Evolutionary conservation across 2,113 vertebrate species (phyloP), one percentile per base, ranked within the genome.

Genomic region (Corvus hawaiiensis): DNA sequence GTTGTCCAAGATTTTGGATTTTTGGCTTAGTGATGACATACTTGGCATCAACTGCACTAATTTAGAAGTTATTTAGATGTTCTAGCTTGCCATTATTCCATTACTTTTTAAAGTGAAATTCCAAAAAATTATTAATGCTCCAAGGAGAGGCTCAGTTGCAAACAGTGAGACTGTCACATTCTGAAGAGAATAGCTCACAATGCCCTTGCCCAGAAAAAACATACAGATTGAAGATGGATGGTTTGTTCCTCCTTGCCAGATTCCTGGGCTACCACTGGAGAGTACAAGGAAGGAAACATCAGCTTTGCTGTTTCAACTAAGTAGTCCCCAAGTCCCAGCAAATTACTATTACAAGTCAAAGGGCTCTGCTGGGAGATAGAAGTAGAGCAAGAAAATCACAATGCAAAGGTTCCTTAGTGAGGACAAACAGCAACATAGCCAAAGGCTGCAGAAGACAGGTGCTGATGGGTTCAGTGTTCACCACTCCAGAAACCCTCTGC

Each of bases 61-160:
- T 96, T 96, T 87, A 90, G 80, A 89, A 94, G 51, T 87, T 72
- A 88, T 86, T 94, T 95, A 61, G 61, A 89, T 72, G 28, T 44
- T 94, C 48, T 64, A 72, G 52, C 28, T 86, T 90, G 49, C 76
- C 83, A 97, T 96, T 93, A 94, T 84, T 95, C 62, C 49, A 75
- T 96, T 95, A 61, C 51, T 88, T 94, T 90, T 88, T 52, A 26
- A 95, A 95, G 44, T 41, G 16, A 90, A 81, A 75, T 89, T 35
- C 23, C 20, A 43, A 84, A 78, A 61, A 95, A 61, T 35, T 75
- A 78, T 49, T 90, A 87, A 52, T 72, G 44, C 58, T 90, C 58
- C 41, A 75, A 75, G 58, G 32, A 92, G 56, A 90, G 41, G 61
- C 62, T 84, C 10, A 41, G 27, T 55, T 72, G 73, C 61, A 90